phyloP scores from a whole-genome alignment of 2,888 invertebrate species.

The Drosophila mulleri region DNA sequence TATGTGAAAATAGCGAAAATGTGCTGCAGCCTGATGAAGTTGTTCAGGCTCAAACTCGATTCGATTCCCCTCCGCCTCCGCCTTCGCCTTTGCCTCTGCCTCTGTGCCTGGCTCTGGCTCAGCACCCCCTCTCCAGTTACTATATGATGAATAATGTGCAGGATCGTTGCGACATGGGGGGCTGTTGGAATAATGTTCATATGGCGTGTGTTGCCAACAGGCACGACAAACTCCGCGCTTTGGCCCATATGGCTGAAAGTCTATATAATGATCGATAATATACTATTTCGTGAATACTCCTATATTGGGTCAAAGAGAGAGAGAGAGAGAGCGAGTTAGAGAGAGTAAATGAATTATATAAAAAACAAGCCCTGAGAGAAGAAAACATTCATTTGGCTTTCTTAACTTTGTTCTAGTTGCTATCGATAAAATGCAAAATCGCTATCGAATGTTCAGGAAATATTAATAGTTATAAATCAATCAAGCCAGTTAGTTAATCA shows the following conservation, averaged over 20 bases:
- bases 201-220: slow-evolving; percentile 57
- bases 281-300: slow-evolving; percentile 14
- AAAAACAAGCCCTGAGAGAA: not conserved
- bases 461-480: not conserved
- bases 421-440: not conserved
- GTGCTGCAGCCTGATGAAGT: slow-evolving; percentile 67
- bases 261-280: slow-evolving; percentile 45
- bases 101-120: not conserved
- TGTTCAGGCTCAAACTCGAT: slow-evolving; percentile 34
- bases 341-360: not conserved
- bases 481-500: not conserved
- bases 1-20: slow-evolving; percentile 54
- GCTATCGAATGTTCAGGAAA: not conserved
- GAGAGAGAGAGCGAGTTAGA: too few relatives aligned
- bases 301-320: not conserved
- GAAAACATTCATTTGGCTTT: not conserved
- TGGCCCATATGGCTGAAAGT: slow-evolving; percentile 38
- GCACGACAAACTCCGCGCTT: slow-evolving; percentile 27
- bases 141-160: slow-evolving; percentile 57
- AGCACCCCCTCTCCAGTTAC: not conserved
- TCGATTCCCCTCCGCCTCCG: not conserved
- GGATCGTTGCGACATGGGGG: slow-evolving; percentile 24
- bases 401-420: not conserved
- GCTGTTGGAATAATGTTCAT: slow-evolving; percentile 59
- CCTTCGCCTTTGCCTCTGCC: not conserved